Evolutionary conservation across 2,888 invertebrate genomes (phyloP).

Genomic region (Lasioglossum zephyrum): DNA sequence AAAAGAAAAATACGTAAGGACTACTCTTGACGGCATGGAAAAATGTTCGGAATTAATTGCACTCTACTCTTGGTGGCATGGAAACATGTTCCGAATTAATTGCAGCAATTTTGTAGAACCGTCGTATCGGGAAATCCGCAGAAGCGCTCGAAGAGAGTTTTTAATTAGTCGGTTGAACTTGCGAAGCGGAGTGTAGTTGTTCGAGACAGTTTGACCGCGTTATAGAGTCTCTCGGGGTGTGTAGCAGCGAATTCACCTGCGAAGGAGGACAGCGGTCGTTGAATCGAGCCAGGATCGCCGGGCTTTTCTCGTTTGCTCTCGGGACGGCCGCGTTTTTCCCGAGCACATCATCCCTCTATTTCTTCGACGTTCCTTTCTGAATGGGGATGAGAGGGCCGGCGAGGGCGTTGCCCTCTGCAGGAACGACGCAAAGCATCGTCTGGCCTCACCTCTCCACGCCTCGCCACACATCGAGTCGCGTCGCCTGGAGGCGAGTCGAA

Average conservation of each 20-base stretch:
- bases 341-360: slow-evolving; percentile 58
- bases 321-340: background rate
- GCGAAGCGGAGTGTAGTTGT: background rate
- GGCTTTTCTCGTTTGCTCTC: background rate
- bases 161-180: slow-evolving; percentile 5
- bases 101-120: background rate
- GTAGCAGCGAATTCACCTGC: slow-evolving; percentile 45
- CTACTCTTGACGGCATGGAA: background rate
- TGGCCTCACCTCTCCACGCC: background rate
- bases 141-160: background rate
- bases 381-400: slow-evolving; percentile 66
- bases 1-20: background rate
- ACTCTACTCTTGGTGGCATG: background rate
- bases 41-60: background rate
- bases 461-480: background rate
- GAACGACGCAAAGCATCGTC: slow-evolving; percentile 45
- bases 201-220: background rate
- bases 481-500: no score
- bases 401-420: slow-evolving; percentile 71
- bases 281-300: slow-evolving; percentile 29
- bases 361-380: slow-evolving; percentile 66
- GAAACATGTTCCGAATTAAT: background rate
- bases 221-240: background rate
- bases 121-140: background rate
- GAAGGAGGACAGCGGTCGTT: slow-evolving; percentile 21